Evolutionary conservation across 2,888 invertebrate species (phyloP).

Genomic region (Cantharis lateralis): DNA sequence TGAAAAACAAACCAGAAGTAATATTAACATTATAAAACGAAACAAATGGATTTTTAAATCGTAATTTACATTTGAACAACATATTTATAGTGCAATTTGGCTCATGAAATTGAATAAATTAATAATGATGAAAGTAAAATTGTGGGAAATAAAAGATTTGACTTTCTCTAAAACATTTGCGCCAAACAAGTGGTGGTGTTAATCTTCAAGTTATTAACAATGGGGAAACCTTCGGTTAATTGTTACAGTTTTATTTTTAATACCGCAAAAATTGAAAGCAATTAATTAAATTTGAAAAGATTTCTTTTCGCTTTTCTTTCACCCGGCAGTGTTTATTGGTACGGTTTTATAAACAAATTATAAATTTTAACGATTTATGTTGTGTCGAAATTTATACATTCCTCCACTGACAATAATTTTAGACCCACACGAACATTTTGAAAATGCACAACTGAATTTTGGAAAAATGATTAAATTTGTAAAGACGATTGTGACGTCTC

Average conservation of each 20-base stretch:
- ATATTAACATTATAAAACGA: not conserved
- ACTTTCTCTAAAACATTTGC: not conserved
- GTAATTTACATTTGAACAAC: not conserved
- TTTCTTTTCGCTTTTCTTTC: not conserved
- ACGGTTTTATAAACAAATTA: not conserved
- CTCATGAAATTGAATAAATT: not conserved
- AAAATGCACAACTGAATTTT: not conserved
- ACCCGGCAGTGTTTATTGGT: not conserved
- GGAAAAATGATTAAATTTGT: not conserved
- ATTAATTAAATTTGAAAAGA: not conserved
- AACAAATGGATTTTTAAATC: not conserved
- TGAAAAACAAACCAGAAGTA: not conserved
- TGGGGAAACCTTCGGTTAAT: not conserved
- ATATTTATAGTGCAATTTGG: not conserved
- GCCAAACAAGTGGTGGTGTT: not conserved
- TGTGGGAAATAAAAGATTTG: not conserved
- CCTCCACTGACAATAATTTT: not conserved
- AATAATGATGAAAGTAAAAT: not conserved
- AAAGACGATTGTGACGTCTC: slow-evolving; percentile 7
- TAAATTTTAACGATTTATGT: not conserved
- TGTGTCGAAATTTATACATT: not conserved
- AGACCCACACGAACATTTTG: not conserved
- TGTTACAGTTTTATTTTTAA: not conserved
- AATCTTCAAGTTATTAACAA: not conserved
- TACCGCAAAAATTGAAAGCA: not conserved